phyloP scores from a whole-genome alignment of 1,140 invertebrate species.

The Eumeta japonica region DNA sequence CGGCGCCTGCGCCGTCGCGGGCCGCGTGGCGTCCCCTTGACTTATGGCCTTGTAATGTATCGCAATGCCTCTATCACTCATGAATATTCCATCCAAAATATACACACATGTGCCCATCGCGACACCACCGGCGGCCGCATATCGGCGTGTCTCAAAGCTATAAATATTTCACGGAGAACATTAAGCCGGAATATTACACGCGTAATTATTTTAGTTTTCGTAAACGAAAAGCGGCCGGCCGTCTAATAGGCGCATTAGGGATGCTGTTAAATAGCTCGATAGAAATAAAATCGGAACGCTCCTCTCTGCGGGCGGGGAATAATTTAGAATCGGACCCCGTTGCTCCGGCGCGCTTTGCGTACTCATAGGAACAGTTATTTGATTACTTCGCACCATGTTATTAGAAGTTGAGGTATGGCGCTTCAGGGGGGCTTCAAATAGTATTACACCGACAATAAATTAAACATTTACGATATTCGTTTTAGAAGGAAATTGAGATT shows the following conservation, averaged over 20 bases:
- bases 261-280: slow-evolving; percentile 27
- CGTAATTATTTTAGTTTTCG: slow-evolving; percentile 46
- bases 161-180: slow-evolving; percentile 43
- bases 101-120: slow-evolving; percentile 37
- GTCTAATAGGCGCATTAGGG: slow-evolving; percentile 41
- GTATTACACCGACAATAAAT: too few species aligned
- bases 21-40: slow-evolving; percentile 38
- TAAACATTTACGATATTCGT: too few species aligned
- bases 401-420: slow-evolving; percentile 6
- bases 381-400: slow-evolving; percentile 17
- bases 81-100: slow-evolving; percentile 54
- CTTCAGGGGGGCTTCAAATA: too few species aligned
- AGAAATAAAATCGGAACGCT: slow-evolving; percentile 20
- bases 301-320: slow-evolving; percentile 29
- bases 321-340: slow-evolving; percentile 18
- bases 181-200: slow-evolving; percentile 34
- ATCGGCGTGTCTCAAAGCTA: slow-evolving; percentile 31
- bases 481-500: too few species aligned
- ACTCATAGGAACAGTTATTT: neutral
- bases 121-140: slow-evolving; percentile 21
- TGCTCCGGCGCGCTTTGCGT: too few species aligned
- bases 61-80: slow-evolving; percentile 50
- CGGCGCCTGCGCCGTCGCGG: slow-evolving; percentile 30
- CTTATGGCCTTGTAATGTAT: slow-evolving; percentile 49
- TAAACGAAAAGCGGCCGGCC: slow-evolving; percentile 34